Conservation (phyloP, 2,113 vertebrate genomes). For the Globicephala melas region DNA sequence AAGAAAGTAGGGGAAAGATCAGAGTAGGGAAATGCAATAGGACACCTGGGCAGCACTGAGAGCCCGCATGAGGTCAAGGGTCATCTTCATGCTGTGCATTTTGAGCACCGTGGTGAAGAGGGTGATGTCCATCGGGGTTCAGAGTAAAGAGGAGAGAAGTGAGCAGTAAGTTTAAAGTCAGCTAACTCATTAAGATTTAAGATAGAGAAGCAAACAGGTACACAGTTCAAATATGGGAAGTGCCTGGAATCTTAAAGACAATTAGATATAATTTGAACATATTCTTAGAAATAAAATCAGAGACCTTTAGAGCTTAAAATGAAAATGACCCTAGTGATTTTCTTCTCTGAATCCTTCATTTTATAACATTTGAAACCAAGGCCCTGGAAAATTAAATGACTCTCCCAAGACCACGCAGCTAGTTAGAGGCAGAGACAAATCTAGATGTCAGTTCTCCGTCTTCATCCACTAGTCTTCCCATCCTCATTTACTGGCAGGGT, state of each 20-base stretch:
- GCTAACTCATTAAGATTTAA: conserved; percentile 2
- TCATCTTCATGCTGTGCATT: neutral
- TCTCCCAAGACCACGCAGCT: conserved; percentile 67
- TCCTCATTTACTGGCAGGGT: neutral
- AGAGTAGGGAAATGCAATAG: neutral
- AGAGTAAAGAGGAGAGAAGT: conserved; percentile 39
- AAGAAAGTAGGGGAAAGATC: neutral
- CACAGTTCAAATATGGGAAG: neutral
- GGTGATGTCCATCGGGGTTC: neutral
- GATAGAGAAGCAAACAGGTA: neutral
- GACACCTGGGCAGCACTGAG: neutral
- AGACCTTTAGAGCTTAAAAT: conserved; percentile 46
- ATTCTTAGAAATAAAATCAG: conserved; percentile 27
- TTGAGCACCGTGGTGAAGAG: neutral
- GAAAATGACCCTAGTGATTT: conserved; percentile 59
- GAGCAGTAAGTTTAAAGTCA: conserved; percentile 65
- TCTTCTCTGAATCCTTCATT: conserved; percentile 70
- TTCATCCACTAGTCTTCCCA: neutral
- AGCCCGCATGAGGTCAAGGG: neutral
- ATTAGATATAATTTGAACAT: neutral
- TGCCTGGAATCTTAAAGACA: neutral
- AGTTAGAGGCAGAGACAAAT: neutral
- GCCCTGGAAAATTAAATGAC: neutral
- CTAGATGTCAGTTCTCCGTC: neutral
- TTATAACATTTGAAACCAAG: conserved; percentile 58